Evolutionary conservation across 2,113 vertebrate genomes (phyloP), one percentile per base, ranked within the genome.

Genomic region (Labeo rohita): DNA sequence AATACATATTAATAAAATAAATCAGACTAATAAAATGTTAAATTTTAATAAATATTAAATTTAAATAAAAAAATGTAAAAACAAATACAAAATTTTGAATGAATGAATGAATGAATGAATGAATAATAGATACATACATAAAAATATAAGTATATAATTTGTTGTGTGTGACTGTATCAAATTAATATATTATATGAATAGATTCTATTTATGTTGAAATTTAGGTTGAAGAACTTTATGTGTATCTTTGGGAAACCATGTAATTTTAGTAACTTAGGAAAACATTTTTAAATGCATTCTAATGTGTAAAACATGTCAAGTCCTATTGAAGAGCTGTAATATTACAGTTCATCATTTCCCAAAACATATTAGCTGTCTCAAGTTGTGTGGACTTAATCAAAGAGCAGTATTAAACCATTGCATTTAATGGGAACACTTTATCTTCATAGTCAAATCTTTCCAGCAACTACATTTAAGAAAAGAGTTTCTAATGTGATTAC

Each of bases 361-460:
- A 82, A 50, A 82, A 68, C 50, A 34, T 18, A 82, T 52, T 3
- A 68, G 80, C 47, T 82, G 47, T 36, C 61, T 81, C n/a, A 52
- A 16, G n/a, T 65, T 45, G n/a, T 23, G 11, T n/a, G 39, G 10
- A 59, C 77, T 61, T 45, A 28, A 23, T 54, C 56, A 79, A 79
- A 79, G 21, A 77, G 43, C n/a, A 12, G 16, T 11, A 12, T 52
- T 68, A 68, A 50, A 52, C n/a, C 61, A 34, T 81, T 28, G 36
- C 13, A 2, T 80, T 13, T 65, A 28, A 23, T 13, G 12, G 11
- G 11, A 47, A 47, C 59, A 47, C n/a, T 80, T 80, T 15, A 47
- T 49, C 43, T 47, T 65, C 47, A 39, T 23, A 80, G 5, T 74
- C 39, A 47, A 74, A n/a, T 8, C 18, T 80, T 43, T 61, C 77